phyloP scores from a whole-genome alignment of 2,113 vertebrate genomes.

The Prietella phreatophila region DNA sequence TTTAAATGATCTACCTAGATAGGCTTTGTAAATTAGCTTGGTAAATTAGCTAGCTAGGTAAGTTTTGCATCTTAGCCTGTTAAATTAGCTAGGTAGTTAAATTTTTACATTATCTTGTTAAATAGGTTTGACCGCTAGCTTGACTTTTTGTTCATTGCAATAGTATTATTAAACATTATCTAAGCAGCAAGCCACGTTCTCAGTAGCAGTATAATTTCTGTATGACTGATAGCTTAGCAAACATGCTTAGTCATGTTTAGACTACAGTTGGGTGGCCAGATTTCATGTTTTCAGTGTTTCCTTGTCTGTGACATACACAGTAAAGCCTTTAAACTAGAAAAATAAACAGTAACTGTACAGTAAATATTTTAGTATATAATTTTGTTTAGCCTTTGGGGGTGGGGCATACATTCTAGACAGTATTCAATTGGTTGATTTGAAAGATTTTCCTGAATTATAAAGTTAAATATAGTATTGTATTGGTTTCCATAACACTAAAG shows the following conservation, averaged over 20 bases:
- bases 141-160: not conserved
- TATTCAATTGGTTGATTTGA: not conserved
- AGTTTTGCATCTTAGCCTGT: not conserved
- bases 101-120: not conserved
- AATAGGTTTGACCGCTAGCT: not conserved
- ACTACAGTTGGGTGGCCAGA: too few species aligned
- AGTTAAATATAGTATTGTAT: not conserved
- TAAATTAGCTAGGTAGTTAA: not conserved
- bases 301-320: too few species aligned
- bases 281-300: too few species aligned
- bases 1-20: not conserved
- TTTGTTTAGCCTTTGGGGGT: not conserved
- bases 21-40: not conserved
- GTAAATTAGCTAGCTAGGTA: not conserved
- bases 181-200: too few species aligned
- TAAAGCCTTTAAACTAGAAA: too few species aligned
- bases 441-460: not conserved
- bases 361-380: not conserved
- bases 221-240: too few species aligned
- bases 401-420: not conserved
- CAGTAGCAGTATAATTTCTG: too few species aligned
- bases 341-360: not conserved
- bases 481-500: not conserved
- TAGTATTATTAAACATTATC: too few species aligned
- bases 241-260: too few species aligned